Conservation (phyloP, 2,113 vertebrate species). For the Pelmatolapia mariae region DNA sequence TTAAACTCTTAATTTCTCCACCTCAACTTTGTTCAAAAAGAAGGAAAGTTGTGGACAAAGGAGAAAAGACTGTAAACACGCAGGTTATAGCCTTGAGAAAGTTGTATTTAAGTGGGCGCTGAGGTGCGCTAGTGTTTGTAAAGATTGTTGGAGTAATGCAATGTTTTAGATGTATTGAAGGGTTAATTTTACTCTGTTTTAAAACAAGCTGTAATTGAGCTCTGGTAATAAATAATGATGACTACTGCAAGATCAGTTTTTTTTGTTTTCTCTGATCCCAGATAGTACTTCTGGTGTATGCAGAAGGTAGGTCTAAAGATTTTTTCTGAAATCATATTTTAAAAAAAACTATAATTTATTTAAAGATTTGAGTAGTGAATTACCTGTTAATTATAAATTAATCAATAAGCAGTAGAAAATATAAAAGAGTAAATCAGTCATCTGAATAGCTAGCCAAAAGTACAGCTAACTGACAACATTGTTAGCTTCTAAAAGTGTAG, state of each 20-base stretch:
- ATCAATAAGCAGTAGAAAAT: neutral
- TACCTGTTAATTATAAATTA: neutral
- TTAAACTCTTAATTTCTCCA: neutral
- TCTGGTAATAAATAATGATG: neutral
- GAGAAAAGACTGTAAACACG: neutral
- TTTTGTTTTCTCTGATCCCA: neutral
- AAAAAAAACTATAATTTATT: neutral
- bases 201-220: neutral
- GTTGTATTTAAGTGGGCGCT: neutral
- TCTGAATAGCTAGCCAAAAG: neutral
- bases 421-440: neutral
- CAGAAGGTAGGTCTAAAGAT: neutral
- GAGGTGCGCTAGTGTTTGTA: neutral
- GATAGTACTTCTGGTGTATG: neutral
- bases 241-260: neutral
- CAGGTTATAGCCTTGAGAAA: neutral
- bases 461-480: neutral
- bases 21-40: neutral
- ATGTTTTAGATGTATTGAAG: neutral
- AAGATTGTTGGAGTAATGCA: neutral
- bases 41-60: neutral
- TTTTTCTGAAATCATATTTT: fast-evolving
- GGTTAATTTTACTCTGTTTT: neutral
- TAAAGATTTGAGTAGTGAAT: neutral
- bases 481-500: neutral